phyloP scores from a whole-genome alignment of 2,797 vertebrate species.

The Austrolebias charrua region DNA sequence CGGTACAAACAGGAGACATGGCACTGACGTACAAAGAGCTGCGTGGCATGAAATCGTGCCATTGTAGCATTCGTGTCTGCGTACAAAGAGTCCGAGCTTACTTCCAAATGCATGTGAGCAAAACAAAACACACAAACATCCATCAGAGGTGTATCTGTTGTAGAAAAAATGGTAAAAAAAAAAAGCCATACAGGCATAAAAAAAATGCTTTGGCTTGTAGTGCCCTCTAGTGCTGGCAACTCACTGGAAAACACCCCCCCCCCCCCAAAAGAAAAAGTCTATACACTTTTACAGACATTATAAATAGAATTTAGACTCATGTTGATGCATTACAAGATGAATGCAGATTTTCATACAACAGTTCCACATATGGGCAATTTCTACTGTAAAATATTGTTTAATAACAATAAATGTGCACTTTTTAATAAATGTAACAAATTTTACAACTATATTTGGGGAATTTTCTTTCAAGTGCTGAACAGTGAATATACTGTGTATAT shows the following conservation, averaged over 20 bases:
- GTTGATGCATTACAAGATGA: neutral
- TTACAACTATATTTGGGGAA: too few species aligned
- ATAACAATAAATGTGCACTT: neutral
- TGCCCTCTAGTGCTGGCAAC: conserved; percentile 78
- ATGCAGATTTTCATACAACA: too few species aligned
- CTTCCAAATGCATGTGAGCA: conserved; percentile 56
- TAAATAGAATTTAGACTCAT: neutral
- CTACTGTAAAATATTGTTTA: neutral
- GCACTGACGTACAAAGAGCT: conserved; percentile 58
- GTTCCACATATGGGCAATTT: neutral
- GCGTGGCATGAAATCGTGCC: conserved; percentile 42
- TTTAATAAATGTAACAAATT: too few species aligned
- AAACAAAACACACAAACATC: conserved; percentile 43
- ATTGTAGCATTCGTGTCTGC: conserved; percentile 41
- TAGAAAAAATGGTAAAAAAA: conserved; percentile 44
- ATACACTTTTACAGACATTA: too few species aligned
- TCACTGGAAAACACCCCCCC: conserved; percentile 33
- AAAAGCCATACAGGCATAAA: conserved; percentile 27
- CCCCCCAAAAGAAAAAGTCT: too few species aligned
- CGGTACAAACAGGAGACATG: conserved; percentile 65
- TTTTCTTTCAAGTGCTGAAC: too few species aligned
- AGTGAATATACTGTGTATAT: too few species aligned
- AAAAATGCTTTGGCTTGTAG: conserved; percentile 72
- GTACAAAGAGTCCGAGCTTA: conserved; percentile 50
- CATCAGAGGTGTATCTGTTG: conserved; percentile 38